A percentile compares a stretch with the other conserved stretches of the same genome.
These are phyloP conservation scores for Drosophila stalkeri DNA, from an alignment of 2,888 invertebrate species.

Conservation along the genomic window DNA sequence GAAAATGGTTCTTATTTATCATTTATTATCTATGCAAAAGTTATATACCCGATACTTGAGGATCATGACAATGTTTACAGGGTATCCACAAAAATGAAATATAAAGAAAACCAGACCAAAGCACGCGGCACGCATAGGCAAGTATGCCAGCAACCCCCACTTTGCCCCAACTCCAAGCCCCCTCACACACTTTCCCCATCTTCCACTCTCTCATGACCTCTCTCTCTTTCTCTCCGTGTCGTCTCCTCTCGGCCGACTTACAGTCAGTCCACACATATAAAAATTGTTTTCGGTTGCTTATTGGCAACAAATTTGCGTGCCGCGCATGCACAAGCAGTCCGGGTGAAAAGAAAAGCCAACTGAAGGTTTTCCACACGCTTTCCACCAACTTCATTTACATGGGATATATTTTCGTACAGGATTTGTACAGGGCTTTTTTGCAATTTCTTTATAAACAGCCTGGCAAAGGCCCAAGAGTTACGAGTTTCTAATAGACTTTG, in stretches of 20 bases:
- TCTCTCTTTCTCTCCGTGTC: background rate
- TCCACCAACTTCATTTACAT: constrained; percentile 65
- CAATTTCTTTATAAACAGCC: constrained; percentile 1
- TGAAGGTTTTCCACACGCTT: constrained; percentile 23
- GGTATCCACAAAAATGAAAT: constrained; percentile 34
- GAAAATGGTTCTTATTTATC: too few relatives aligned
- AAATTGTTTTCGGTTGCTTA: constrained; percentile 78
- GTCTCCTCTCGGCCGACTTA: background rate
- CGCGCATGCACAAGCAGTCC: constrained; percentile 58
- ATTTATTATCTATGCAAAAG: too few relatives aligned
- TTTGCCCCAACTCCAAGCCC: background rate
- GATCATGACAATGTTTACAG: background rate
- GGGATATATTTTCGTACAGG: constrained; percentile 34
- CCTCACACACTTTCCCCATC: background rate
- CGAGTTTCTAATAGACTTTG: constrained; percentile 41
- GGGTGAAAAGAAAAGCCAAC: background rate
- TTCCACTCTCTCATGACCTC: background rate
- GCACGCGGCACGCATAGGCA: constrained; percentile 72
- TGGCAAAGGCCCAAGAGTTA: constrained; percentile 12
- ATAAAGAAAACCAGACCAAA: constrained; percentile 41
- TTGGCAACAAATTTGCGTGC: constrained; percentile 79
- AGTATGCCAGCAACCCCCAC: constrained; percentile 34
- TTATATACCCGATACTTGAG: background rate
- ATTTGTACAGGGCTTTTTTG: constrained; percentile 21
- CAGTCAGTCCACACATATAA: constrained; percentile 52